These are phyloP conservation scores for Blastobasis lacticolella DNA, from an alignment of 2,888 invertebrate species.

Conservation along the genomic window DNA sequence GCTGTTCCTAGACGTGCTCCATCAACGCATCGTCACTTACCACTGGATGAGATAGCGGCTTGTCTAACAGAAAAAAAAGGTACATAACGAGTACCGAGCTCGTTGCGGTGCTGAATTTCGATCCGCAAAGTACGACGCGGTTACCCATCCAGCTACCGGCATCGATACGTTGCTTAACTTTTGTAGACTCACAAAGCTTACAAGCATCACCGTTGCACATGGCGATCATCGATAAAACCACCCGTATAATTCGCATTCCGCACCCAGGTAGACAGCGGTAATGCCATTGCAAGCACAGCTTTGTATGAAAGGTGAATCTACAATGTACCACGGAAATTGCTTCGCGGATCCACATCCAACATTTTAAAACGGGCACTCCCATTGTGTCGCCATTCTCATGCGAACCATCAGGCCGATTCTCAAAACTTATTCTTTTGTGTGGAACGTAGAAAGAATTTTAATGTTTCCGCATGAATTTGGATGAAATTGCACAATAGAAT, in stretches of 20 bases:
- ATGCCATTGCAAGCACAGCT: constrained; percentile 12
- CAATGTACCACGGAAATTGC: constrained; percentile 18
- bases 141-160: too few species aligned
- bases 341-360: constrained; percentile 27
- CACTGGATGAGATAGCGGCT: too few species aligned
- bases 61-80: too few species aligned
- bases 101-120: too few species aligned
- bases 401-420: constrained; percentile 54
- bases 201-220: constrained; percentile 31
- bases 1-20: too few species aligned
- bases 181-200: constrained; percentile 28
- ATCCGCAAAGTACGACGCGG: too few species aligned
- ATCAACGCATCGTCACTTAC: too few species aligned
- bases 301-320: constrained; percentile 16
- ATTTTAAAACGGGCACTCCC: constrained; percentile 27
- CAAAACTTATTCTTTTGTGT: constrained; percentile 70
- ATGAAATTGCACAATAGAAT: constrained; percentile 54
- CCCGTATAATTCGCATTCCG: constrained; percentile 31
- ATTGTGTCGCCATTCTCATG: constrained; percentile 63
- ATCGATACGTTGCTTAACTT: too few species aligned
- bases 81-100: too few species aligned
- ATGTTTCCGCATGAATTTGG: constrained; percentile 67
- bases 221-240: constrained; percentile 35
- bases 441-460: constrained; percentile 65
- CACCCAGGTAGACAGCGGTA: constrained; percentile 16